Evolutionary conservation across 2,113 vertebrate genomes (phyloP), one percentile per base, ranked within the genome.

Genomic region (Phrynocephalus versicolor): DNA sequence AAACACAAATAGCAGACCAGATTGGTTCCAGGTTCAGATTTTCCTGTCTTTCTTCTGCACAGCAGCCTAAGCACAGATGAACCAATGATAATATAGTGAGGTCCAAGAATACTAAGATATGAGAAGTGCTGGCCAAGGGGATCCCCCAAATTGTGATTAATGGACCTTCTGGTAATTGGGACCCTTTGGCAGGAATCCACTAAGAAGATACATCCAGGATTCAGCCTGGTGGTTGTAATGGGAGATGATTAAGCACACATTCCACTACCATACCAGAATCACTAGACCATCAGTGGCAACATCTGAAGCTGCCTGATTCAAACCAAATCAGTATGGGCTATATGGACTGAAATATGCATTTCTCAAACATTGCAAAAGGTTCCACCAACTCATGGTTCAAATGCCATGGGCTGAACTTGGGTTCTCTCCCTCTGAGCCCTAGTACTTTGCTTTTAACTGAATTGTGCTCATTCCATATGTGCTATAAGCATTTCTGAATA

Each of bases 301-400:
- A 82, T 35, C 18, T 35, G 21, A 67, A 81, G 7, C 33, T 67
- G 27, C 2, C 27, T 57, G 51, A 71, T n/a, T 70, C 65, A 51
- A 6, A 45, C 45, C 15, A n/a, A 76, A 16, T 25, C 4, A 16
- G 41, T 19, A 76, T 55, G 14, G 72, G 14, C 72, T 45, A 4
- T 21, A n/a, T n/a, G n/a, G n/a, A n/a, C n/a, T n/a, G n/a, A 9
- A 12, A 15, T 2, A 0, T n/a, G 3, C 30, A 25, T 16, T 15
- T 10, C 14, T 25, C 37, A 67, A 51, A 27, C 25, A 30, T n/a
- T 67, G 64, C 27, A 30, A 30, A 12, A 67, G 12, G 1, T 27
- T 67, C 64, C 30, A 67, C 27, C 64, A 67, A 6, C 45, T 10
- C 45, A 51, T 51, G 10, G 5, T 51, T 51, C 45, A 51, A 6